phyloP scores from a whole-genome alignment of 2,797 vertebrate species.

The Chiroxiphia lanceolata region DNA sequence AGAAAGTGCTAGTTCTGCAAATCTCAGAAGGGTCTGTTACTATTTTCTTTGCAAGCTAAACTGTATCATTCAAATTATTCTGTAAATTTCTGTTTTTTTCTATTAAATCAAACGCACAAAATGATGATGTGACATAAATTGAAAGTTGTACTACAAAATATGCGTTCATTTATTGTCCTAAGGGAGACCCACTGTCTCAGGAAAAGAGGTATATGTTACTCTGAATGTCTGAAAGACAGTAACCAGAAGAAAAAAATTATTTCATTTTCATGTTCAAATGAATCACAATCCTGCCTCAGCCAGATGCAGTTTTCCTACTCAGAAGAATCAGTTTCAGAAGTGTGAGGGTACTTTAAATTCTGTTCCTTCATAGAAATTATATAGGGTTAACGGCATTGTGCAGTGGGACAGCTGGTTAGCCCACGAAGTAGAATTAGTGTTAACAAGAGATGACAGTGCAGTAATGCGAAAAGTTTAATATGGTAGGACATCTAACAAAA shows the following conservation, averaged over 20 bases:
- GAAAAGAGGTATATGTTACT: background rate
- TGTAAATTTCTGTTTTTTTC: background rate
- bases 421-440: background rate
- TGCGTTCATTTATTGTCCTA: background rate
- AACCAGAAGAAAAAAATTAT: background rate
- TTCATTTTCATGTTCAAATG: background rate
- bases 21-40: background rate
- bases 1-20: background rate
- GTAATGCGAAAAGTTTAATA: background rate
- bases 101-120: background rate
- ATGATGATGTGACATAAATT: background rate
- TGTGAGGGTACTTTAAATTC: background rate
- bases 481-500: background rate
- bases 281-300: background rate
- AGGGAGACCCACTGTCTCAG: background rate
- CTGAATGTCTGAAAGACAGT: background rate
- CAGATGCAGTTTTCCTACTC: background rate
- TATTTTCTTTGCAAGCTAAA: background rate
- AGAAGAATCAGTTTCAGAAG: background rate
- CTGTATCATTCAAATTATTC: background rate
- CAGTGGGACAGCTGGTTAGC: background rate
- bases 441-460: background rate
- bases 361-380: background rate
- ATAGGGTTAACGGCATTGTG: background rate
- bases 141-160: background rate